Base-by-base conservation (phyloP, 2,113 vertebrate species). In the Delphinus delphis region DNA sequence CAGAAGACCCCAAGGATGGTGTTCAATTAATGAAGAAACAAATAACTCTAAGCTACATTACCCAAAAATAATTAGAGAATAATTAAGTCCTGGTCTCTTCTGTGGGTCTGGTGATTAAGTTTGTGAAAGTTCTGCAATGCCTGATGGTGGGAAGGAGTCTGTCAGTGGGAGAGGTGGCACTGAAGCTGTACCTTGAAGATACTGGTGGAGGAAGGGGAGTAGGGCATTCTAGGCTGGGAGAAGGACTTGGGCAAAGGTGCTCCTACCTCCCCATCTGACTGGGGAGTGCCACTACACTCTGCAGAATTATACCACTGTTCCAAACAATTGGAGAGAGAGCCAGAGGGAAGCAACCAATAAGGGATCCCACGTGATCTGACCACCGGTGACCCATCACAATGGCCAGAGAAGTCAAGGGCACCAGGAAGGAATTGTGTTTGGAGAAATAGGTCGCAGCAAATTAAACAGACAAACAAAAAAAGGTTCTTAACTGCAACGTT, bases 141-240 rank as follows among this genome's bases (percentile, higher is more conserved):
- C 20, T 33, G n/a, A 33, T 70, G 25, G 53, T 47, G 55, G 33
- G 41, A 53, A 28, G 11, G 33, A 65, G 67, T 62, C 44, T 31
- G 0, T 38, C 8, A 1, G 13, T 25, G 38, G 12, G 33, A 73
- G 36, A 26, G 15, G 41, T 2, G 21, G 8, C 0, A 0, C 8
- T 44, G 25, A 82, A 8, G 14, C 41, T 81, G 21, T 1, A 7
- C 58, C 44, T 53, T 26, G 71, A 83, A 62, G 12, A 70, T 18
- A 1, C 3, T 26, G 3, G 8, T 44, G 25, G 26, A 23, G 20
- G 17, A 28, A 55, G 62, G 21, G 7, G 33, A 38, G 26, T 15
- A 38, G 44, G 28, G 17, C 2, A 2, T 36, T 76, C 62, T 25
- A 10, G 38, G 8, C 58, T 28, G 15, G 17, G 31, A 55, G 17